These are phyloP conservation scores for Denticeps clupeoides DNA, from an alignment of 2,797 vertebrate species.

Conservation along the genomic window DNA sequence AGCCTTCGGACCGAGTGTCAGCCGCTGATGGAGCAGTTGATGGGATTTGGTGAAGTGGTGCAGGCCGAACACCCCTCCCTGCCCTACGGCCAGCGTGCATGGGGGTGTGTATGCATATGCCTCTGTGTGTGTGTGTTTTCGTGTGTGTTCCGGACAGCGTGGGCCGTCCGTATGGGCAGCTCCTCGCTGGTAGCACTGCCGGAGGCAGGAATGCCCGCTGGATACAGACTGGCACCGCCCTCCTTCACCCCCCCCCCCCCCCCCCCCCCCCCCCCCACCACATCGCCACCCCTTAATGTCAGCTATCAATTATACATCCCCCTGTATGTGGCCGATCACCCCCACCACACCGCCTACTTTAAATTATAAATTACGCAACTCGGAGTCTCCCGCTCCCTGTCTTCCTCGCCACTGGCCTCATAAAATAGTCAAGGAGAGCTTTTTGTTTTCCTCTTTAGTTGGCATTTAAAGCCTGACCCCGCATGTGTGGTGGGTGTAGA, in stretches of 20 bases:
- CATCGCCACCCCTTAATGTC: constrained; percentile 24
- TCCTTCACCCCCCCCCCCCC: constrained; percentile 5
- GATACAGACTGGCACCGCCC: constrained; percentile 4
- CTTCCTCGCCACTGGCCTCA: not conserved
- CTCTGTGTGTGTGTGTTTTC: constrained; percentile 5
- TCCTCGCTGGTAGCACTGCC: constrained; percentile 23
- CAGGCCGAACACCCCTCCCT: too few species aligned
- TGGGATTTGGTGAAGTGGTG: too few species aligned
- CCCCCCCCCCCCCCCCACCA: not conserved
- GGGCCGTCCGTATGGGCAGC: constrained; percentile 23
- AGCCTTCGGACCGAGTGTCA: too few species aligned
- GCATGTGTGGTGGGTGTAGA: not conserved
- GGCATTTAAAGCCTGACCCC: not conserved
- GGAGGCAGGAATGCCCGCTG: constrained; percentile 9
- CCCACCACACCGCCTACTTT: constrained; percentile 10
- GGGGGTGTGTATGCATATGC: not conserved
- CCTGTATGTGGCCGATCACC: constrained; percentile 9
- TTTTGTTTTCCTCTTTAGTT: not conserved
- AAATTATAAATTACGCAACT: constrained; percentile 24
- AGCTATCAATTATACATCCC: constrained; percentile 29
- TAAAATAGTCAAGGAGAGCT: not conserved
- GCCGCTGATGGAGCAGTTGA: too few species aligned
- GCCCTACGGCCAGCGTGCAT: too few species aligned
- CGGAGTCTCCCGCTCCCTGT: not conserved
- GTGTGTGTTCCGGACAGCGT: not conserved